Percentiles rank a stretch among this genome's conserved stretches.
phyloP scores from a whole-genome alignment of 1,140 invertebrate species.

The Campodea augens region DNA sequence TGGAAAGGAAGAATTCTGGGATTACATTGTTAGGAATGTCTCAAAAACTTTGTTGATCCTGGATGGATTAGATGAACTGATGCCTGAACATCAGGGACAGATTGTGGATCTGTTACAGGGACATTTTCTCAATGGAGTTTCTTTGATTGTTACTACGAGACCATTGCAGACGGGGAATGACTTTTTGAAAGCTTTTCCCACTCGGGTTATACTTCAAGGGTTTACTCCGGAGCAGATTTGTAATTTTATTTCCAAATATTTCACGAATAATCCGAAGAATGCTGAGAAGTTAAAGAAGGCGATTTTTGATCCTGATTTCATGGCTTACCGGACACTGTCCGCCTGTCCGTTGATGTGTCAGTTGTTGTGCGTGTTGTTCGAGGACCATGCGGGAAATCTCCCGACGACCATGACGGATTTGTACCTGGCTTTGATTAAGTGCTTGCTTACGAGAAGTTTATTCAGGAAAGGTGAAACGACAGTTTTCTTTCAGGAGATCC shows the following conservation, averaged over 20 bases:
- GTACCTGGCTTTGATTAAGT: constrained; percentile 8
- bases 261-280: constrained; percentile 11
- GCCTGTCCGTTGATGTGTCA: constrained; percentile 16
- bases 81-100: constrained; percentile 10
- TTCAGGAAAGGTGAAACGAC: constrained; percentile 8
- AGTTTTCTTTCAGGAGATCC: too few species aligned
- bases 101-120: constrained; percentile 14
- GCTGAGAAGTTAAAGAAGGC: constrained; percentile 9
- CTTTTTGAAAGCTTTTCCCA: constrained; percentile 12
- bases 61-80: constrained; percentile 17
- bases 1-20: constrained; percentile 15
- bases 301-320: constrained; percentile 11
- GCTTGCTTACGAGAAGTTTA: constrained; percentile 7
- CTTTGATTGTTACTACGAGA: constrained; percentile 15
- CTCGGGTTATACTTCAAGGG: constrained; percentile 15
- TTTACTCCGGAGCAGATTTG: constrained; percentile 14
- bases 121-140: constrained; percentile 15
- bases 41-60: constrained; percentile 16
- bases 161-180: constrained; percentile 11
- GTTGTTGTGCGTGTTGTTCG: constrained; percentile 17
- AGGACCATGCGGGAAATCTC: constrained; percentile 12
- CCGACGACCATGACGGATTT: constrained; percentile 8
- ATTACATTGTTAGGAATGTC: constrained; percentile 15
- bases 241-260: constrained; percentile 15
- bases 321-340: constrained; percentile 12